Percentiles rank a stretch among this genome's conserved stretches.
These are phyloP conservation scores for Pseudolycoriella hygida DNA, from an alignment of 2,888 invertebrate genomes.

Conservation along the genomic window DNA sequence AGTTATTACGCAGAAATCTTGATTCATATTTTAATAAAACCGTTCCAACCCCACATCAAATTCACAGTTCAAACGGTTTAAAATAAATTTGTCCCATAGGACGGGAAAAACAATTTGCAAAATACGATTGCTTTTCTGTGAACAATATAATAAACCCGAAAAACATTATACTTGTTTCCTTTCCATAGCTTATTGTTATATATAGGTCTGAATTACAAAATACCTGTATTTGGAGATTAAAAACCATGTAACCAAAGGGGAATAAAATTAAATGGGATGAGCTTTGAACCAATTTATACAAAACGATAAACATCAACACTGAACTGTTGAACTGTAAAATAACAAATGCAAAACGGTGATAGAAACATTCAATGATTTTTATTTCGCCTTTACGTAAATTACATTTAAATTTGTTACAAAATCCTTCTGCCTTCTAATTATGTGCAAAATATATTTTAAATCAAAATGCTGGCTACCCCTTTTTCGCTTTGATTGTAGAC, in stretches of 20 bases:
- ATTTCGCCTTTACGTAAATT: neutral
- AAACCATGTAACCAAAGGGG: constrained; percentile 3
- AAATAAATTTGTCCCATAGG: constrained; percentile 3
- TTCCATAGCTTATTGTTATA: neutral
- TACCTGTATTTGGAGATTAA: constrained; percentile 3
- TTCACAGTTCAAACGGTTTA: neutral
- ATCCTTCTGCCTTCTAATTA: neutral
- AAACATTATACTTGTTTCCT: constrained; percentile 1
- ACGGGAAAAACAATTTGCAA: constrained; percentile 2
- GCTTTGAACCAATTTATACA: constrained; percentile 1
- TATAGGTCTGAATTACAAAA: neutral
- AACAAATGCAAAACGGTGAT: too few species aligned
- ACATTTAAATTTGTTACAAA: neutral
- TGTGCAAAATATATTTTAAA: neutral
- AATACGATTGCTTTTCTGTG: constrained; percentile 1
- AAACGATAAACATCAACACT: neutral
- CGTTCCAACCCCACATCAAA: too few species aligned
- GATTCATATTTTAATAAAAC: too few species aligned
- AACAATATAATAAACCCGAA: neutral
- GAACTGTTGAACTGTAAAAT: too few species aligned
- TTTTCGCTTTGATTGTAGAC: neutral
- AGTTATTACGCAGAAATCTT: too few species aligned
- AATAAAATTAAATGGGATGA: constrained; percentile 1
- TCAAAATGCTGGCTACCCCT: neutral
- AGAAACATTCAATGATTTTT: too few species aligned